Evolutionary conservation across 2,888 invertebrate species (phyloP).

Genomic region (Pilophorus perplexus): DNA sequence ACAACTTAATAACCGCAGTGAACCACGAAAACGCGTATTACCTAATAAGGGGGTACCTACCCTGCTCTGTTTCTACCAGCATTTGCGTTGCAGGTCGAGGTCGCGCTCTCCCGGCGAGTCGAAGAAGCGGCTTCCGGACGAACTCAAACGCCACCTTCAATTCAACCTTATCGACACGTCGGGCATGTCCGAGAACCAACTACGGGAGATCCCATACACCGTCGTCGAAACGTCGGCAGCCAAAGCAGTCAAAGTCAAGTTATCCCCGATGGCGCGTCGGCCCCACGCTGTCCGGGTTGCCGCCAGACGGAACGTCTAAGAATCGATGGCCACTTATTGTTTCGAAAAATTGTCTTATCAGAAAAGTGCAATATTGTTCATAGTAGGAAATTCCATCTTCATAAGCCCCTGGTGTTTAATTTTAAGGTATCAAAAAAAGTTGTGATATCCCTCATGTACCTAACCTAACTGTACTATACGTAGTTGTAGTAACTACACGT

Average conservation of each 20-base stretch:
- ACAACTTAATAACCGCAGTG: no score
- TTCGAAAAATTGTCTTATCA: neutral
- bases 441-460: no score
- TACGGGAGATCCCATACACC: constrained; percentile 84
- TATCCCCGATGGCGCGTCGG: constrained; percentile 46
- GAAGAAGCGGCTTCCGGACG: constrained; percentile 71
- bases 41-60: no score
- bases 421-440: no score
- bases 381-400: no score
- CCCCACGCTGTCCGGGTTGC: neutral
- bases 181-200: constrained; percentile 83
- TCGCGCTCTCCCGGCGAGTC: constrained; percentile 66
- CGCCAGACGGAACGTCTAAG: constrained; percentile 4
- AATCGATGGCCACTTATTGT: neutral
- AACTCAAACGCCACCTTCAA: constrained; percentile 81
- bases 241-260: constrained; percentile 49
- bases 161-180: constrained; percentile 84
- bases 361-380: no score
- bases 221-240: constrained; percentile 68
- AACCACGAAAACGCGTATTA: no score
- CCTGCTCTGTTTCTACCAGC: no score
- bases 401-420: no score
- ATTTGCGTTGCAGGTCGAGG: constrained; percentile 58
- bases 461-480: no score
- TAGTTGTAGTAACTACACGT: no score